These are phyloP conservation scores for Chelon labrosus DNA, from an alignment of 2,797 vertebrate genomes.

Conservation along the genomic window DNA sequence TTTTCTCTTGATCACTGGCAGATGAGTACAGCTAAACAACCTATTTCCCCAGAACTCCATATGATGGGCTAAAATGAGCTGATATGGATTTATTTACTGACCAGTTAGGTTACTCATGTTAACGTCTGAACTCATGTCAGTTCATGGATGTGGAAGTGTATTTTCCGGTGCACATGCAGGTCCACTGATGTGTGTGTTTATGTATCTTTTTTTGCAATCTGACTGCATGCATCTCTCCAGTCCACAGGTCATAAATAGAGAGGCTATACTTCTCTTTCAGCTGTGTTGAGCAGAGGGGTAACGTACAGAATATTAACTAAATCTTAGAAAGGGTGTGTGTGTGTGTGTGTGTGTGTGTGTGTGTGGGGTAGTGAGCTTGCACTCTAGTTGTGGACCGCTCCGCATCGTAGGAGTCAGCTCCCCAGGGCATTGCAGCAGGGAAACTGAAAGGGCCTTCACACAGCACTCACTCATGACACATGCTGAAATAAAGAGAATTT, in stretches of 20 bases:
- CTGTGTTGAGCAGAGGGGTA: constrained; percentile 74
- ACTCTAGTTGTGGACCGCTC: constrained; percentile 6
- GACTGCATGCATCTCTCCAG: constrained; percentile 57
- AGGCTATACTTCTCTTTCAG: constrained; percentile 76
- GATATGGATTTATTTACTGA: constrained; percentile 19
- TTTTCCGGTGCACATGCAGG: constrained; percentile 8
- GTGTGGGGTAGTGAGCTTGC: constrained; percentile 15
- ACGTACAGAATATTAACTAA: constrained; percentile 81
- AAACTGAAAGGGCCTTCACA: constrained; percentile 47
- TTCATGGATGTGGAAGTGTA: constrained; percentile 25
- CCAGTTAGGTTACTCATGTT: constrained; percentile 18
- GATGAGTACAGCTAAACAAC: constrained; percentile 19
- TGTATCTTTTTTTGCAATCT: constrained; percentile 24
- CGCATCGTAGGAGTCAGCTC: constrained; percentile 54
- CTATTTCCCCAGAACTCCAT: constrained; percentile 9
- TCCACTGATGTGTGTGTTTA: constrained; percentile 7
- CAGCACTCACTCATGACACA: constrained; percentile 60
- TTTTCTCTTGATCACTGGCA: constrained; percentile 55
- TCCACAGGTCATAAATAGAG: constrained; percentile 68
- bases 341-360: constrained; percentile 34
- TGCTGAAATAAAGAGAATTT: constrained; percentile 64
- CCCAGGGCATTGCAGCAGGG: constrained; percentile 53
- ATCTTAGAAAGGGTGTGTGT: constrained; percentile 36
- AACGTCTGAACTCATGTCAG: constrained; percentile 19
- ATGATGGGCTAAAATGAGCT: constrained; percentile 14